Evolutionary conservation across 2,113 vertebrate species (phyloP), one percentile per base, ranked within the genome.

Genomic region (Asarcornis scutulata): DNA sequence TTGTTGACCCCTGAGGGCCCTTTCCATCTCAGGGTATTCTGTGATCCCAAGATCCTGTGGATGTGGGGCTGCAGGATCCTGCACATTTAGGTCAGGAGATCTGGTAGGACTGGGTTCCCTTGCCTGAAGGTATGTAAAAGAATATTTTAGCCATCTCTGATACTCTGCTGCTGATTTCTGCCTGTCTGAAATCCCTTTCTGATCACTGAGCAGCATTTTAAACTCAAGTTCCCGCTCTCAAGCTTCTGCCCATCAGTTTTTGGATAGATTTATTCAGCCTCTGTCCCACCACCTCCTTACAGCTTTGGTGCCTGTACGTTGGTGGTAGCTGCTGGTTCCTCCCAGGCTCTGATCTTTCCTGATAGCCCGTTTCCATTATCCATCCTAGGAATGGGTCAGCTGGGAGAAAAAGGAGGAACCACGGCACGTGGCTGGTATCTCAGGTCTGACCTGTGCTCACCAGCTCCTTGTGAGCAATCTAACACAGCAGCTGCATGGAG

Each of bases 141-240:
- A 73, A 44, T 13, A 25, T 66, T 90, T 77, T 2, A 4, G 3
- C 53, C 76, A 13, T 67, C 18, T 82, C 46, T 68, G 46, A 7
- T 44, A 36, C 31, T 29, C 11, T 42, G 8, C 38, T 62, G 38
- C 68, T 83, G 55, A 63, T 83, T 81, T 86, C 60, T 90, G 42
- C 82, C 53, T 77, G 40, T 55, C 46, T 93, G 72, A 77, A 93
- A 77, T 46, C 72, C 55, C 31, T 36, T 63, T 73, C 78, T 83
- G 40, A 90, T 81, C 73, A 40, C 72, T 17, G 76, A 83, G 22
- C n/a, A 71, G 26, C 68, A 12, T 56, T 67, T 92, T 42, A 18
- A 89, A 44, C 64, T 78, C 29, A 2, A 48, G 34, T 48, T 71
- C 29, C 60, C 84, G 26, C 26, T 52, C 73, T 86, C 38, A 42